These are phyloP conservation scores for Drosophila vallismaia DNA, from an alignment of 2,888 invertebrate species.

Conservation along the genomic window DNA sequence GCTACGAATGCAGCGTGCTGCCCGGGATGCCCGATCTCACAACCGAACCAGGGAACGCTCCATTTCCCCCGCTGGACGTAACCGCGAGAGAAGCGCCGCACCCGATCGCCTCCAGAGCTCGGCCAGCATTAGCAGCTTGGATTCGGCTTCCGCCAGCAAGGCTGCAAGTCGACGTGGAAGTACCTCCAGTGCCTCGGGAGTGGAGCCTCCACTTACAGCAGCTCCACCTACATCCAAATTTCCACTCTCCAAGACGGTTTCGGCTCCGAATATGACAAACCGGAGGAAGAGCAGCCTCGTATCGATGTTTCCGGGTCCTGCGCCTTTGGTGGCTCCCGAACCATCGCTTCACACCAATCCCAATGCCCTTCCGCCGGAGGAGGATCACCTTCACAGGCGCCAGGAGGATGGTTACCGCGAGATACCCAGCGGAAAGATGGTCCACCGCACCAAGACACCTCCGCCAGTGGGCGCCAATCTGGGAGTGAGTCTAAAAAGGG, in stretches of 20 bases:
- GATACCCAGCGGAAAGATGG: slow-evolving; percentile 72
- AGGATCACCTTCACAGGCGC: slow-evolving; percentile 42
- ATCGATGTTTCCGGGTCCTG: slow-evolving; percentile 75
- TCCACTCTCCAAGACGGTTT: slow-evolving; percentile 80
- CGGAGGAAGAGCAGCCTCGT: slow-evolving; percentile 75
- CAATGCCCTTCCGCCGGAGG: slow-evolving; percentile 43
- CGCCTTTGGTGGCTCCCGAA: slow-evolving; percentile 74
- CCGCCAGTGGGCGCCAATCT: slow-evolving; percentile 82
- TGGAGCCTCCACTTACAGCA: slow-evolving; percentile 35
- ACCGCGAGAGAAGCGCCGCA: slow-evolving; percentile 72
- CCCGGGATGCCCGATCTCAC: slow-evolving; percentile 59
- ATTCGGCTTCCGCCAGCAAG: slow-evolving; percentile 68
- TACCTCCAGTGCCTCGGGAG: slow-evolving; percentile 61
- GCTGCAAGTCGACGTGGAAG: slow-evolving; percentile 70
- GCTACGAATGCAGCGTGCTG: slow-evolving; percentile 73
- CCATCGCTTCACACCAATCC: slow-evolving; percentile 76
- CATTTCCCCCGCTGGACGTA: slow-evolving; percentile 58
- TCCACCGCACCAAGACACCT: slow-evolving; percentile 81
- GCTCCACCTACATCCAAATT: slow-evolving; percentile 68
- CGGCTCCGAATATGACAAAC: slow-evolving; percentile 75
- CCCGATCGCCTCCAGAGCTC: slow-evolving; percentile 78
- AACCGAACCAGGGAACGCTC: slow-evolving; percentile 69
- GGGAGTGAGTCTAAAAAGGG: slow-evolving; percentile 81
- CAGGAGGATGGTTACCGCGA: slow-evolving; percentile 70
- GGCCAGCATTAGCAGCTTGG: slow-evolving; percentile 72